Evolutionary conservation across 2,888 invertebrate genomes (phyloP).

Genomic region (Chalcis sispes): DNA sequence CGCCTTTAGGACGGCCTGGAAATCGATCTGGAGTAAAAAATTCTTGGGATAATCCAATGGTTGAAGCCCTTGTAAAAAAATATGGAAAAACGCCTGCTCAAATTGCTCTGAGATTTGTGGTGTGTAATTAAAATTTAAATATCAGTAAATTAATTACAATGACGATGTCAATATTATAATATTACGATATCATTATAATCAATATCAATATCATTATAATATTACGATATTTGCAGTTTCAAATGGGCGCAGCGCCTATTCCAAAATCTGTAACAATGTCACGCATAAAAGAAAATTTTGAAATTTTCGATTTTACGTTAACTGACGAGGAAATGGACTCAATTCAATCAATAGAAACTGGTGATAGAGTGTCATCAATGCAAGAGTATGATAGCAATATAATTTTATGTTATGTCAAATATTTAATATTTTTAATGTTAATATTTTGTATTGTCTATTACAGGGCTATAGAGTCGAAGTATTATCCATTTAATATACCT

Average conservation of each 20-base stretch:
- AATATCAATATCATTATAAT: neutral
- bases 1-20: conserved; percentile 88
- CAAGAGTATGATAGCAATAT: conserved; percentile 80
- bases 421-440: neutral
- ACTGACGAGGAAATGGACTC: conserved; percentile 77
- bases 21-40: conserved; percentile 65
- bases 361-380: conserved; percentile 81
- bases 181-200: neutral
- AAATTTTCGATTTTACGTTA: conserved; percentile 81
- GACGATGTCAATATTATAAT: neutral
- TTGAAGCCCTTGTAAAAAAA: conserved; percentile 81
- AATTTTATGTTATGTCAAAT: conserved; percentile 59
- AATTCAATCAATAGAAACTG: conserved; percentile 78
- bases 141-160: neutral
- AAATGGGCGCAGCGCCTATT: conserved; percentile 78
- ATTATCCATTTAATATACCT: conserved; percentile 36
- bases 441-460: neutral
- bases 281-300: conserved; percentile 81
- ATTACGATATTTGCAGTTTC: conserved; percentile 61
- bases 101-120: conserved; percentile 81
- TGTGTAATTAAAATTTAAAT: conserved; percentile 65
- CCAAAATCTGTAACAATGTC: conserved; percentile 82
- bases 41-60: conserved; percentile 70
- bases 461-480: conserved; percentile 20
- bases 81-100: conserved; percentile 84